phyloP scores from a whole-genome alignment of 2,888 invertebrate species.

The Aspidapion aeneum region DNA sequence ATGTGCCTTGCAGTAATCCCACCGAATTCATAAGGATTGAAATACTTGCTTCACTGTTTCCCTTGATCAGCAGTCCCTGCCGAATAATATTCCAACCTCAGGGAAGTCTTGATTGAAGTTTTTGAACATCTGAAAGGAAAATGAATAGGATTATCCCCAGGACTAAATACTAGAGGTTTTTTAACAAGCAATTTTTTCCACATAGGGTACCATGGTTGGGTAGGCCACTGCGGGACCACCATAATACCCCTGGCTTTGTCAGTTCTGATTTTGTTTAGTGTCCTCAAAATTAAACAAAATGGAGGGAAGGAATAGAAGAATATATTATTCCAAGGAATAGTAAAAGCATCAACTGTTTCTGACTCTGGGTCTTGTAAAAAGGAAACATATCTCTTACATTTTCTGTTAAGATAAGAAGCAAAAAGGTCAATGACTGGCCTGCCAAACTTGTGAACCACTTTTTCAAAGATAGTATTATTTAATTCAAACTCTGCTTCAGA shows the following conservation, averaged over 20 bases:
- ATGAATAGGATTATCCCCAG: slow-evolving; percentile 6
- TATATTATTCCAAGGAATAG: slow-evolving; percentile 19
- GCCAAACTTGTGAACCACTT: background rate
- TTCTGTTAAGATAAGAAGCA: background rate
- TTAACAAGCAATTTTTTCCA: background rate
- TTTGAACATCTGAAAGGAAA: slow-evolving; percentile 11
- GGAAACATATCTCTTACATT: slow-evolving; percentile 1
- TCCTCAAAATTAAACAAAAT: slow-evolving; percentile 32
- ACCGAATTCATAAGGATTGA: slow-evolving; percentile 24
- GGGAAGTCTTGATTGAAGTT: slow-evolving; percentile 13
- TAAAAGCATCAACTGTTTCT: slow-evolving; percentile 32
- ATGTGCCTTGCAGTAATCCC: too few species aligned
- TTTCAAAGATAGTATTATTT: background rate
- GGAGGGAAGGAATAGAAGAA: slow-evolving; percentile 24
- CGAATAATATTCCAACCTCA: slow-evolving; percentile 12
- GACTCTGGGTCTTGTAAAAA: slow-evolving; percentile 25
- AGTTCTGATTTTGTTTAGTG: slow-evolving; percentile 34
- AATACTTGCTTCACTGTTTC: slow-evolving; percentile 3
- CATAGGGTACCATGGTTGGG: background rate
- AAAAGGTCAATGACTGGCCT: background rate
- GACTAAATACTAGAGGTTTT: background rate
- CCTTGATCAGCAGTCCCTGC: slow-evolving; percentile 1
- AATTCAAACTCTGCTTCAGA: background rate
- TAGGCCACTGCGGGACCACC: slow-evolving; percentile 3
- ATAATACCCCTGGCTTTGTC: slow-evolving; percentile 22